Base-by-base conservation (phyloP, 2,797 vertebrate species). In the Spea hammondii region DNA sequence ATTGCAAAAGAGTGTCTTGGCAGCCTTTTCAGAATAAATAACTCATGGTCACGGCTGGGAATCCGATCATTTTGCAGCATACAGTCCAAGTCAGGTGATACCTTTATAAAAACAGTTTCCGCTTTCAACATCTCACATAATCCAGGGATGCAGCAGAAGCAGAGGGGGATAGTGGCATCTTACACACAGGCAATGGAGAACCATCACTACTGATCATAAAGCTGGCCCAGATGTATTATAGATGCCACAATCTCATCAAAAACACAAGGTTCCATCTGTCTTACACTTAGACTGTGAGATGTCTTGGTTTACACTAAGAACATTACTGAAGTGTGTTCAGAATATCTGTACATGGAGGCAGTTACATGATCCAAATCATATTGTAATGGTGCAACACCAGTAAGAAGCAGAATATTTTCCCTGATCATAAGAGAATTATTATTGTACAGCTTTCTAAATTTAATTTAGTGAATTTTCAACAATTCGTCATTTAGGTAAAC, bases 221-320 rank as follows among this genome's bases (percentile, higher is more conserved):
- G 64, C 64, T 79, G 70, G 77, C 77, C 72, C 70, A 77, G 50
- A 77, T 59, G 32, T 32, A 32, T 1, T 6, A 55, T 51, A 65
- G 48, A 68, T 71, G 65, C 57, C n/a, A 60, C 68, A 64, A 79
- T 72, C 77, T 62, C 54, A 72, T 53, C 17, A 10, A 79, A 68
- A 4, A 72, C 14, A 68, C 69, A 67, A 59, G 7, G 47, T 60
- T 79, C 77, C 77, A 73, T 73, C 77, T 79, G 77, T 79, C 69
- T 73, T 57, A 45, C 70, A 79, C 65, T 78, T 46, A 72, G 45
- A 78, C 48, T 66, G 69, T 50, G 64, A 73, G 48, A 79, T 47
- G 73, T 68, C 64, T 73, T 73, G 66, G 72, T 67, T 73, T 72
- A 59, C 64, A 59, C 44, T 4, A 5, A 51, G 64, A 73, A 79